Base-by-base conservation (phyloP, 2,113 vertebrate species). In the Pseudorectes ferrugineus region DNA sequence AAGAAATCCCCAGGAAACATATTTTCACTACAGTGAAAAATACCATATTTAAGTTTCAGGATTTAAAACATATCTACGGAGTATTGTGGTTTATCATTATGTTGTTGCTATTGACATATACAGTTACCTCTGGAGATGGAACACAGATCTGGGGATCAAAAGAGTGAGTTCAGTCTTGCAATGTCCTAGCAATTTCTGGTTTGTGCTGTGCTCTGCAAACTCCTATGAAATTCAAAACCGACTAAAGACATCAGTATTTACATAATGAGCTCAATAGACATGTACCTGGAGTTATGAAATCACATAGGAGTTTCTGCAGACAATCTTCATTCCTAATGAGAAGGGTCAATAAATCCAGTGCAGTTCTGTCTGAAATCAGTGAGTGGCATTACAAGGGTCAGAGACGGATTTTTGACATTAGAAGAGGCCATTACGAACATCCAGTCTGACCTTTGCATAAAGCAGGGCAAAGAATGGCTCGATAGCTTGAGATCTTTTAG, bases 391-490 rank as follows among this genome's bases (percentile, higher is more conserved):
- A 84, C 54, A 81, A 87, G 89, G 83, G 80, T 93, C 91, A 87
- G 75, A 93, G 79, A 92, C 67, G 0, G 4, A 89, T 87, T 95
- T 93, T 55, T 95, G 83, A 94, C 88, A 89, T 95, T 92, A 92
- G 72, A 86, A 91, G 89, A 91, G 89, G 65, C 83, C 65, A 87
- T 93, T 86, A 91, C 8, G 0, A 89, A 89, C 79, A 92, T 92
- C 52, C 81, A 88, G 86, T 59, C 92, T 95, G 95, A 96, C 95
- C 94, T 95, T 91, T 93, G 79, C 83, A 85, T 91, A 89, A 84
- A 89, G 40, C 76, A 92, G 92, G 77, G 83, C 92, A 95, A 86
- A 77, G 59, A 91, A 87, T 35, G 49, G 76, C 92, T 97, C 43
- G 7, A 55, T 88, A 77, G 55, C 92, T 59, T 81, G 61, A 80